phyloP scores from a whole-genome alignment of 2,888 invertebrate species.

The Diaprepes abbreviatus region DNA sequence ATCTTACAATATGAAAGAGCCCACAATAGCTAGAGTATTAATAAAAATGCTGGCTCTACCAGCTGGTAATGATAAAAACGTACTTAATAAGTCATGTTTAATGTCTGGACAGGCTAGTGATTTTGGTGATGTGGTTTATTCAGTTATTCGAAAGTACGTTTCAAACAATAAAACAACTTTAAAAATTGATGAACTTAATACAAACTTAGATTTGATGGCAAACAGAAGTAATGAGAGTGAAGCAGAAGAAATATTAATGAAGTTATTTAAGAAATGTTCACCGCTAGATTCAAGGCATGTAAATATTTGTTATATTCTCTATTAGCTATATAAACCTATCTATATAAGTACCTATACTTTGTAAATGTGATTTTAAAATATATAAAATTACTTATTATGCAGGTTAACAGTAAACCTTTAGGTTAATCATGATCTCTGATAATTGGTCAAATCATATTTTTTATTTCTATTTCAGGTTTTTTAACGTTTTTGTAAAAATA shows the following conservation, averaged over 20 bases:
- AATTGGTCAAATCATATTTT: no score
- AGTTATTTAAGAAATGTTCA: slow-evolving; percentile 77
- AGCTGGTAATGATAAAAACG: slow-evolving; percentile 72
- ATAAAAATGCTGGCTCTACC: slow-evolving; percentile 83
- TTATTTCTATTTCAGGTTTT: no score
- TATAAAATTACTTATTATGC: no score
- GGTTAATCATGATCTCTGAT: no score
- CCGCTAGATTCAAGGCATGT: slow-evolving; percentile 75
- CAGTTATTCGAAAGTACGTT: slow-evolving; percentile 75
- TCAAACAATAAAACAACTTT: slow-evolving; percentile 67
- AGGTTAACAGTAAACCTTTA: no score
- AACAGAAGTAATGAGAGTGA: slow-evolving; percentile 75
- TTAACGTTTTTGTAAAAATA: no score
- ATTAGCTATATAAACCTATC: no score
- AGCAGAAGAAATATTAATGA: slow-evolving; percentile 75
- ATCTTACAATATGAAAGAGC: slow-evolving; percentile 87
- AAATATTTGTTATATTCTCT: no score
- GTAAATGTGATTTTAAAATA: no score
- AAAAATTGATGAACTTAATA: slow-evolving; percentile 80
- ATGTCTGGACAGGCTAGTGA: slow-evolving; percentile 72
- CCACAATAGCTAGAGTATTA: slow-evolving; percentile 79
- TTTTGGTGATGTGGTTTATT: slow-evolving; percentile 85
- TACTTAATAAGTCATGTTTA: slow-evolving; percentile 69
- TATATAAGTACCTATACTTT: no score
- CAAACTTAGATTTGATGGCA: slow-evolving; percentile 82